Conservation (phyloP, 1,140 invertebrate genomes). For the Drosophila bocqueti region DNA sequence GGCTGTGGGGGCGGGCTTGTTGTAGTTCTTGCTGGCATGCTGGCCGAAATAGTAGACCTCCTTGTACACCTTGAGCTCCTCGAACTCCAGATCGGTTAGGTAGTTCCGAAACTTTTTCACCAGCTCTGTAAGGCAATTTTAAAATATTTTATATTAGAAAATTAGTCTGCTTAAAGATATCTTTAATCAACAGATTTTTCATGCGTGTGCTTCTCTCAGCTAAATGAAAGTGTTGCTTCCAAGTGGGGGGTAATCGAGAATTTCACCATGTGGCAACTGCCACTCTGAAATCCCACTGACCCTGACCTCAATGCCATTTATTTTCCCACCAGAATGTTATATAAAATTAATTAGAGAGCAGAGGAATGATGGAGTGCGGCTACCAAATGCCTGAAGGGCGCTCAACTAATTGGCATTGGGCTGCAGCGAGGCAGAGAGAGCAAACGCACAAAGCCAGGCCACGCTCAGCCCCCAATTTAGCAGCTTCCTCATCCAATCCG, state of each 20-base stretch:
- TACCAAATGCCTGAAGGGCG: slow-evolving; percentile 46
- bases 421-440: slow-evolving; percentile 59
- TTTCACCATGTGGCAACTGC: slow-evolving; percentile 48
- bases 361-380: slow-evolving; percentile 27
- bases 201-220: background rate
- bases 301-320: slow-evolving; percentile 62
- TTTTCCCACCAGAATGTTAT: slow-evolving; percentile 36
- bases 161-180: background rate
- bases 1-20: slow-evolving; percentile 88
- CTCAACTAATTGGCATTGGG: slow-evolving; percentile 72
- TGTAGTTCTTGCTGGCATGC: slow-evolving; percentile 93
- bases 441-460: slow-evolving; percentile 46
- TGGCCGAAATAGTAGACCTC: slow-evolving; percentile 96
- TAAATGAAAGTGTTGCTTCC: slow-evolving; percentile 8
- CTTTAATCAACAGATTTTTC: slow-evolving; percentile 2
- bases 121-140: slow-evolving; percentile 86
- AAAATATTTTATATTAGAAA: no score
- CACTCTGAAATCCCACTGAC: slow-evolving; percentile 44
- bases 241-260: slow-evolving; percentile 54
- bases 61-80: slow-evolving; percentile 93
- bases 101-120: slow-evolving; percentile 92
- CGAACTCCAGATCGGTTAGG: slow-evolving; percentile 94
- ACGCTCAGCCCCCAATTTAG: slow-evolving; percentile 14
- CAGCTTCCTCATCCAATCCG: background rate
- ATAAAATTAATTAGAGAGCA: slow-evolving; percentile 74